phyloP scores from a whole-genome alignment of 30 jellyfish, hydroid and myxozoan species.

The Morbakka virulenta region DNA sequence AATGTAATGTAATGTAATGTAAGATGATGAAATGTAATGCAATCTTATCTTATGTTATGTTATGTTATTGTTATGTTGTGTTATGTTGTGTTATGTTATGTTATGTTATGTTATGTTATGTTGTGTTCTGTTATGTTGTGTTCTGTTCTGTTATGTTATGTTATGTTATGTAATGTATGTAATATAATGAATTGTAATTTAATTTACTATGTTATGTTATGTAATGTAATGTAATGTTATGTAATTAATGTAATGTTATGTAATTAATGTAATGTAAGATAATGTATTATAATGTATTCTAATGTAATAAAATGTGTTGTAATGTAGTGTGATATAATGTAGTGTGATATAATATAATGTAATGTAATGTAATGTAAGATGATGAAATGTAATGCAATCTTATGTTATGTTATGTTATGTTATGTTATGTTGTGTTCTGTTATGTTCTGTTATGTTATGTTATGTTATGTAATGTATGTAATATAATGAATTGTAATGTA shows the following conservation, averaged over 20 bases:
- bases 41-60: conserved; percentile 18
- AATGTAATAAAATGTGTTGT: conserved; percentile 6
- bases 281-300: neutral
- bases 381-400: conserved; percentile 15
- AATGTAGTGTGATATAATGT: conserved; percentile 28
- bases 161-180: conserved; percentile 3
- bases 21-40: conserved; percentile 21
- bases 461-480: neutral
- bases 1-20: conserved; percentile 17
- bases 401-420: conserved; percentile 37
- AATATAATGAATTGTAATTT: neutral
- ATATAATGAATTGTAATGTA: neutral
- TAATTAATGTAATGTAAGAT: neutral
- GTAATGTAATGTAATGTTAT: neutral
- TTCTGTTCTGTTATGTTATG: conserved; percentile 26
- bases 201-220: neutral
- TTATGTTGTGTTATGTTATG: conserved; percentile 25
- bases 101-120: conserved; percentile 25
- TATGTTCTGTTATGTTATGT: neutral
- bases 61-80: conserved; percentile 46
- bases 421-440: conserved; percentile 27
- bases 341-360: conserved; percentile 29
- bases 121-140: conserved; percentile 25
- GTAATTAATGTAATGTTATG: too few species aligned
- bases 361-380: conserved; percentile 20